These are phyloP conservation scores for Miltochrista miniata DNA, from an alignment of 2,888 invertebrate species.

Conservation along the genomic window DNA sequence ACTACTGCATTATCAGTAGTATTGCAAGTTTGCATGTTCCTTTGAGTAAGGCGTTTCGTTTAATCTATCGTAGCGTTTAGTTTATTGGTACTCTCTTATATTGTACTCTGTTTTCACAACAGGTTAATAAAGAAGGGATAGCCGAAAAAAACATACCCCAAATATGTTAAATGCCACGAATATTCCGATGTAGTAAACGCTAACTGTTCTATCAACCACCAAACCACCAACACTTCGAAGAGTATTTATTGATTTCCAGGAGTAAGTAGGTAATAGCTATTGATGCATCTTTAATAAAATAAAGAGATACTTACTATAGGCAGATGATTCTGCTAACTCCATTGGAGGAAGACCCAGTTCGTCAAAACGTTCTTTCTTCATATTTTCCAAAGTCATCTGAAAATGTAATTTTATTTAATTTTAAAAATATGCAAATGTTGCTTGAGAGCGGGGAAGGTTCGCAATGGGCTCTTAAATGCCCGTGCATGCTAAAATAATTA, in stretches of 20 bases:
- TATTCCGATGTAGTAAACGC: too few species aligned
- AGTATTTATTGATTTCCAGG: too few species aligned
- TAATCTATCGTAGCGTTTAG: too few species aligned
- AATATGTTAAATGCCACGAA: too few species aligned
- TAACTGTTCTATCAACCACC: too few species aligned
- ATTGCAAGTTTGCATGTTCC: background rate
- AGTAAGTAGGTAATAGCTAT: too few species aligned
- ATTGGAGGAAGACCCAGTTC: conserved; percentile 71
- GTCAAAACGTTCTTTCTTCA: conserved; percentile 45
- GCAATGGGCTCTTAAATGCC: background rate
- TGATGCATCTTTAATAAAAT: background rate
- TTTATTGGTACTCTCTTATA: too few species aligned
- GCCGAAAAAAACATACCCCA: too few species aligned
- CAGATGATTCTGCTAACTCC: conserved; percentile 69
- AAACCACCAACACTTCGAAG: too few species aligned
- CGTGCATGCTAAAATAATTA: too few species aligned
- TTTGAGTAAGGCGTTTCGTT: background rate
- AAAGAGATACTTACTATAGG: conserved; percentile 2
- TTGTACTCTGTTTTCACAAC: too few species aligned
- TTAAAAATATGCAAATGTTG: conserved; percentile 4
- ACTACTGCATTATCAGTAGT: background rate
- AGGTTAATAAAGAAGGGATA: too few species aligned
- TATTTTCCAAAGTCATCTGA: conserved; percentile 52
- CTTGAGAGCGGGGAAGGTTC: background rate
- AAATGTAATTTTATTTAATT: conserved; percentile 12